Percentiles rank a stretch among this genome's conserved stretches.
These are phyloP conservation scores for Corythaeola cristata DNA, from an alignment of 2,113 vertebrate species.

Conservation along the genomic window DNA sequence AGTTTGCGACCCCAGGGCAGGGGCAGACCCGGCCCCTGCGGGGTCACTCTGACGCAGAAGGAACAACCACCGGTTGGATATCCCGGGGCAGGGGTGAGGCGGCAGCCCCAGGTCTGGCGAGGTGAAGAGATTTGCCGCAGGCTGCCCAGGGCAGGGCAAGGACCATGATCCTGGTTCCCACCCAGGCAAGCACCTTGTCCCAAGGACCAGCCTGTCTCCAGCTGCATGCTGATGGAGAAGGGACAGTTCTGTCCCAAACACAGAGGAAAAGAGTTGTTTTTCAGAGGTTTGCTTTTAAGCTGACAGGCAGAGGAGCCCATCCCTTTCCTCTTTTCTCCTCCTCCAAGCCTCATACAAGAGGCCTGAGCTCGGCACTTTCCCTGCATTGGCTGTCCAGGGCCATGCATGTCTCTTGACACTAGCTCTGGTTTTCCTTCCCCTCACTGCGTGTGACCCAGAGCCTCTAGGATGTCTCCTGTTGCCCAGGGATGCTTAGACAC, in stretches of 20 bases:
- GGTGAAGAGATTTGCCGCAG: neutral
- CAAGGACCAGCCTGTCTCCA: neutral
- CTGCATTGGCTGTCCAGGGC: rapidly evolving
- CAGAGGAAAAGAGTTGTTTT: neutral
- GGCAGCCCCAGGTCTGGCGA: rapidly evolving
- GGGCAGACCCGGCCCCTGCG: rapidly evolving
- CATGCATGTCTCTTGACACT: neutral
- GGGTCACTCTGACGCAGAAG: neutral
- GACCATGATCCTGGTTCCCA: rapidly evolving
- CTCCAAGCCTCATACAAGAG: neutral
- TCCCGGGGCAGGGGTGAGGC: neutral
- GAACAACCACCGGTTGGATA: neutral
- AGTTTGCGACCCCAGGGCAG: neutral
- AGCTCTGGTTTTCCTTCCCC: neutral
- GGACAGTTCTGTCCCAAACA: rapidly evolving
- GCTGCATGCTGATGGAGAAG: neutral
- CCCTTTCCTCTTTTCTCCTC: neutral
- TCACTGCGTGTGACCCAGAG: rapidly evolving
- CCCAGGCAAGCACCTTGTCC: neutral
- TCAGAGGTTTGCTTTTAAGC: neutral
- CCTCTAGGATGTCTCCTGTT: neutral
- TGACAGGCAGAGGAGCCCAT: neutral
- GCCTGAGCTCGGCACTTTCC: neutral
- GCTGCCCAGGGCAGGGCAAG: neutral
- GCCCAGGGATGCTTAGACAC: neutral